Percentiles rank a stretch among this genome's conserved stretches.
Conservation (phyloP, 2,113 vertebrate species). For the Hyla sarda region DNA sequence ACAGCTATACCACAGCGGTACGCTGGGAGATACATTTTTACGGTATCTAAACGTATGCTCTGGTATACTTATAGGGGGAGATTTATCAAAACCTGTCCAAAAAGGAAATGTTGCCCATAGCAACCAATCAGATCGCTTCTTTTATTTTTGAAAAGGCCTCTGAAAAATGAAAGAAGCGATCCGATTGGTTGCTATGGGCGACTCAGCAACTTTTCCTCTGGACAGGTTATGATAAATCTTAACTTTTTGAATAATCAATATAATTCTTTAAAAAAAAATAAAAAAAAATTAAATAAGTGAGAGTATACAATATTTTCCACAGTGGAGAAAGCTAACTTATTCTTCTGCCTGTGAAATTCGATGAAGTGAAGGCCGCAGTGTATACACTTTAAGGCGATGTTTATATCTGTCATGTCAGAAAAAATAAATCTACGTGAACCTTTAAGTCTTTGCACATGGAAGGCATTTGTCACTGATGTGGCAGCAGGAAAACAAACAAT, state of each 20-base stretch:
- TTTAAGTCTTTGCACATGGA: constrained; percentile 13
- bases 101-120: too few relatives aligned
- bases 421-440: constrained; percentile 46
- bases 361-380: constrained; percentile 59
- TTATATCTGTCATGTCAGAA: constrained; percentile 54
- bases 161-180: too few relatives aligned
- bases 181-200: too few relatives aligned
- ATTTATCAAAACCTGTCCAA: too few relatives aligned
- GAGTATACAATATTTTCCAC: constrained; percentile 8
- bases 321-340: background rate
- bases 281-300: background rate
- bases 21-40: too few relatives aligned
- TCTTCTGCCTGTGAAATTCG: constrained; percentile 1
- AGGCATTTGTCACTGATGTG: constrained; percentile 47
- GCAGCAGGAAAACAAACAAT: constrained; percentile 48
- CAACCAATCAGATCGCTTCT: too few relatives aligned
- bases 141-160: too few relatives aligned
- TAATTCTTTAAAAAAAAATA: background rate
- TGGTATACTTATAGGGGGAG: too few relatives aligned
- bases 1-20: too few relatives aligned
- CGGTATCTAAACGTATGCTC: too few relatives aligned
- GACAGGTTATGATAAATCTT: too few relatives aligned
- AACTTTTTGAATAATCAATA: background rate
- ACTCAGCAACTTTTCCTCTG: too few relatives aligned
- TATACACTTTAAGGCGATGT: constrained; percentile 52